A percentile compares a stretch with the other conserved stretches of the same genome.
Evolutionary conservation across 2,113 vertebrate species (phyloP).

Genomic region (Caretta caretta): DNA sequence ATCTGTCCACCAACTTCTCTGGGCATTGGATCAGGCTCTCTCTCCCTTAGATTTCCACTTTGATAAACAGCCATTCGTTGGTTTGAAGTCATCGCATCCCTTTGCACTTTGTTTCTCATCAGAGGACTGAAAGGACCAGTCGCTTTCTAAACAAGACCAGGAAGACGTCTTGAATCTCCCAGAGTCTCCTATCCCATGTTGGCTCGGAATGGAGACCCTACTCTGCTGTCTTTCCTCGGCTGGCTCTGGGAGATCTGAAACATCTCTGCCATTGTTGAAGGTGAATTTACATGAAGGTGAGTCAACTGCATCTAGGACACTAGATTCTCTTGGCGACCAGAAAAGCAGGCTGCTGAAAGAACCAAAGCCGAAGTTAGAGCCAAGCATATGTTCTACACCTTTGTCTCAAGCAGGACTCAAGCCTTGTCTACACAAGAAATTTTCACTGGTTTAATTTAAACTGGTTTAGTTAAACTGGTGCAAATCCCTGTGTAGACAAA

Average conservation of each 20-base stretch:
- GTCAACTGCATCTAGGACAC: background rate
- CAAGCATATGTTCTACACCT: background rate
- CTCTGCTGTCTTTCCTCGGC: background rate
- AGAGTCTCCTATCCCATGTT: background rate
- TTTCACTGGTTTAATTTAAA: background rate
- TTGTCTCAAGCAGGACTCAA: background rate
- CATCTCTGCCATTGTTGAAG: background rate
- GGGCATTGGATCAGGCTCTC: background rate
- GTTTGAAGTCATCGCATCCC: background rate
- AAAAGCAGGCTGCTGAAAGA: background rate
- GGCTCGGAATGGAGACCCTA: background rate
- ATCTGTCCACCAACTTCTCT: background rate
- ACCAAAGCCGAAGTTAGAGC: background rate
- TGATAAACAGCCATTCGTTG: background rate
- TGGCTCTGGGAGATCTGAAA: background rate
- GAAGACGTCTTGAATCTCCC: background rate
- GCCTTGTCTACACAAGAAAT: background rate
- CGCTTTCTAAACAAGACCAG: background rate
- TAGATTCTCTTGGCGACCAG: background rate
- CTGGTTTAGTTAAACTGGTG: background rate
- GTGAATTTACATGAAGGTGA: background rate
- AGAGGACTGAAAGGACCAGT: background rate
- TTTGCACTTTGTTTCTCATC: background rate
- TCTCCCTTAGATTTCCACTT: background rate
- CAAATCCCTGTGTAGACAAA: background rate